Base-by-base conservation (phyloP, 92 coral and sea anemone species). In the Paramuricea clavata region DNA sequence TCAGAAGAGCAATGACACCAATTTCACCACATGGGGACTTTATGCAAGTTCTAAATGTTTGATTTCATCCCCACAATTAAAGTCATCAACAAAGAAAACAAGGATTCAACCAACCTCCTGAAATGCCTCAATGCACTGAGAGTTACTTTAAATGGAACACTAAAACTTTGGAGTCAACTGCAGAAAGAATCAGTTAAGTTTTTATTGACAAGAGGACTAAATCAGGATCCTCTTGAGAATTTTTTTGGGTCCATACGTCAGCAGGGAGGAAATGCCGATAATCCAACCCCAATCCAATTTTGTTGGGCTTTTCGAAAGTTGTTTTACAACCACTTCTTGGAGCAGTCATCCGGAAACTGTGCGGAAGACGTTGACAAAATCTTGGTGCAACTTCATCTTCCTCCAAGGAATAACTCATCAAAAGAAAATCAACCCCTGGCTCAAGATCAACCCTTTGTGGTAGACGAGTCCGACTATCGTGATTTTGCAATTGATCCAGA, bases 171-270 rank as follows among this genome's bases (percentile, higher is more conserved):
- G 69, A 23, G 27, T 17, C 25, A 61, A 15, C 13, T 61, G 35
- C 31, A 23, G 31, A 19, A 16, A 30, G 31, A 6, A 30, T 19
- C 28, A 19, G 31, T 7, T 6, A 19, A 6, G 31, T 61, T 61
- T 30, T 25, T 61, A 25, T 19, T 61, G 12, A 61, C 69, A 61
- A 25, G 69, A 22, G 8, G 69, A 5, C 85, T 80, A 6, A 80
- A 80, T 80, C 74, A 80, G 43, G 85, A 80, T 33, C 72, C 72
- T n/a, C 57, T 75, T n/a, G 81, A 75, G 32, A 75, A 74, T 36
- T 74, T 74, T 23, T 78, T 78, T 78, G 67, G 43, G 9, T 25
- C 44, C 16, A 78, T 78, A 5, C n/a, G 84, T 10, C 69, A 62
- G 25, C 84, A 78, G 32, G 72, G 42, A 23, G 67, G 69, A 26